Percentiles rank a stretch among this genome's conserved stretches.
These are phyloP conservation scores for Ispidina lecontei DNA, from an alignment of 2,797 vertebrate genomes.

Conservation along the genomic window DNA sequence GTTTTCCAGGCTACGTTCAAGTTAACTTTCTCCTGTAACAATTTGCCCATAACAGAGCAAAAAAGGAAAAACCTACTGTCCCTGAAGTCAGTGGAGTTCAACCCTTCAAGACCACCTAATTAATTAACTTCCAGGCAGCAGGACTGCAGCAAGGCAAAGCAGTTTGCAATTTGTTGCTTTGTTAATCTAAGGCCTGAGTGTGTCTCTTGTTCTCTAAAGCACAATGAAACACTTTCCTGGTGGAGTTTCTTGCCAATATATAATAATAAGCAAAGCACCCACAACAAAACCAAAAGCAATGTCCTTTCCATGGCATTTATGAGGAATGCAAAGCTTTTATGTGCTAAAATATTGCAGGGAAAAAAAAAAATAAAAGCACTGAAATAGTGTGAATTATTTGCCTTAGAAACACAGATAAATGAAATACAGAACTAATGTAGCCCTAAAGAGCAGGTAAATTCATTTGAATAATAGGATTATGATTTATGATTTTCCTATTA, in stretches of 20 bases:
- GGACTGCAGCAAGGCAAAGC: background rate
- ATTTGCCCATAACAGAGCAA: background rate
- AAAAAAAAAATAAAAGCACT: background rate
- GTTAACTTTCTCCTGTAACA: background rate
- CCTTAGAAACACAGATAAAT: conserved; percentile 16
- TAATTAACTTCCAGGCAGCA: conserved; percentile 34
- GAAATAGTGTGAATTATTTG: background rate
- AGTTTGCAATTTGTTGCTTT: background rate
- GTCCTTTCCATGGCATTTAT: background rate
- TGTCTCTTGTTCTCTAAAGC: background rate
- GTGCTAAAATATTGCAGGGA: background rate
- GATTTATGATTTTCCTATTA: conserved; percentile 36
- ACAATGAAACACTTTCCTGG: background rate
- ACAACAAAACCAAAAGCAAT: background rate
- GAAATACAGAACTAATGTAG: background rate
- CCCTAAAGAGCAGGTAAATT: conserved; percentile 39
- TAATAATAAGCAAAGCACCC: background rate
- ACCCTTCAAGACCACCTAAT: conserved; percentile 12
- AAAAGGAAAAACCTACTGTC: background rate
- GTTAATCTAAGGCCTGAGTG: background rate
- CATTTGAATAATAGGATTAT: conserved; percentile 31
- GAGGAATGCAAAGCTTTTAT: background rate
- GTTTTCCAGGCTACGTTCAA: background rate
- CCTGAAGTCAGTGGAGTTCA: background rate
- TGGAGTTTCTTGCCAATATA: background rate